phyloP scores from a whole-genome alignment of 2,797 vertebrate genomes.

The Micrastur ruficollis region DNA sequence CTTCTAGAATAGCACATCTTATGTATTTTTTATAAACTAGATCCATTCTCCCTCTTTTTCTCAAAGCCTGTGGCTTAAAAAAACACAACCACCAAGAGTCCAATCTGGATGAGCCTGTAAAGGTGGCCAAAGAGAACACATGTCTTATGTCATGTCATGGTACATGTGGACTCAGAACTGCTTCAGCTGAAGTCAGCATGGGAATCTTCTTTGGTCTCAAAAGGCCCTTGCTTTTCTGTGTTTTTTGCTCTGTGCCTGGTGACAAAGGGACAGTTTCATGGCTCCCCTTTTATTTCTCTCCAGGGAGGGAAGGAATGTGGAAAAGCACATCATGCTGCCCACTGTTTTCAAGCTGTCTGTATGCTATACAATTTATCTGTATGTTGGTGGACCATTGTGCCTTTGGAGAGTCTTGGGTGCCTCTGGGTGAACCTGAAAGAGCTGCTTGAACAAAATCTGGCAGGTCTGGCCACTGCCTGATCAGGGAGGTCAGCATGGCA shows the following conservation, averaged over 20 bases:
- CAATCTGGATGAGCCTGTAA: neutral
- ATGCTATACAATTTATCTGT: neutral
- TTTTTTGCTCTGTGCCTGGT: neutral
- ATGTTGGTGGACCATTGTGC: fast-evolving
- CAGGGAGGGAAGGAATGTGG: neutral
- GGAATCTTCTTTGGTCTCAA: neutral
- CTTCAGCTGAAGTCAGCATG: neutral
- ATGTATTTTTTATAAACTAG: neutral
- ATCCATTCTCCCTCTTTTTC: neutral
- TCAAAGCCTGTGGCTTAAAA: neutral
- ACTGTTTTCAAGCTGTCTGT: neutral
- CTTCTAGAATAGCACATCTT: neutral
- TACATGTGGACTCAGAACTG: neutral
- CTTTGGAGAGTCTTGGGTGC: neutral
- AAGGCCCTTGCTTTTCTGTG: neutral
- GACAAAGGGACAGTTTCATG: neutral
- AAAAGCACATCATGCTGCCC: too few species aligned
- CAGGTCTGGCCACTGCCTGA: neutral
- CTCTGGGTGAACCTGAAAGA: neutral
- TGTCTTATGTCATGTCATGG: fast-evolving
- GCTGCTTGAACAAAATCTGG: neutral
- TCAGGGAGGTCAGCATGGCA: neutral
- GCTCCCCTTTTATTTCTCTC: neutral
- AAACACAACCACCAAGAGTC: fast-evolving
- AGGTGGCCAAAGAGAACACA: neutral